These are phyloP conservation scores for Prolemur simus DNA, from an alignment of 2,113 vertebrate genomes.

Conservation along the genomic window DNA sequence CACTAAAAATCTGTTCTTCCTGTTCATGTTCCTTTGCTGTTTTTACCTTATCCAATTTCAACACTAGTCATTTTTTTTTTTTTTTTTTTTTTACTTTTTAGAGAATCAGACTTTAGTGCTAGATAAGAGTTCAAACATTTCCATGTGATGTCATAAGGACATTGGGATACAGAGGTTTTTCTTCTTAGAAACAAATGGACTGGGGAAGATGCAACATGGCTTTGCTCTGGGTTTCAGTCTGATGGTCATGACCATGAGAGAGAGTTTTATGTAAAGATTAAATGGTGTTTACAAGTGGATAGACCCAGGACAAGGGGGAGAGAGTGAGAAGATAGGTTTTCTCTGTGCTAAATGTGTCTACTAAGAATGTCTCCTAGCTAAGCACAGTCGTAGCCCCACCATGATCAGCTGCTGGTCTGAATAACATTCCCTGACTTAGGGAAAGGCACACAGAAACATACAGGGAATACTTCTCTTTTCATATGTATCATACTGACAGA, in stretches of 20 bases:
- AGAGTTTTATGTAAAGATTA: neutral
- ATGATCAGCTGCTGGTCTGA: neutral
- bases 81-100: neutral
- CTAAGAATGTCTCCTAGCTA: neutral
- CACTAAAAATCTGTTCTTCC: neutral
- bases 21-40: neutral
- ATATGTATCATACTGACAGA: neutral
- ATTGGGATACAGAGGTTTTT: neutral
- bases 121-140: conserved; percentile 9
- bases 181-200: neutral
- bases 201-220: neutral
- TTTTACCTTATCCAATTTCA: neutral
- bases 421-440: neutral
- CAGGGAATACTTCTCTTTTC: neutral
- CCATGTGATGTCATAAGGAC: neutral
- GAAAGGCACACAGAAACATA: neutral
- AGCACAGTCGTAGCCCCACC: neutral
- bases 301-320: neutral
- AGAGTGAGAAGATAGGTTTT: neutral
- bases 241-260: neutral
- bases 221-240: conserved; percentile 25
- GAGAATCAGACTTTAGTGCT: neutral
- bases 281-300: neutral
- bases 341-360: neutral
- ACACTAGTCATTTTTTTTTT: neutral